Conservation (phyloP, 2,797 vertebrate species). For the Arnoldichthys spilopterus region DNA sequence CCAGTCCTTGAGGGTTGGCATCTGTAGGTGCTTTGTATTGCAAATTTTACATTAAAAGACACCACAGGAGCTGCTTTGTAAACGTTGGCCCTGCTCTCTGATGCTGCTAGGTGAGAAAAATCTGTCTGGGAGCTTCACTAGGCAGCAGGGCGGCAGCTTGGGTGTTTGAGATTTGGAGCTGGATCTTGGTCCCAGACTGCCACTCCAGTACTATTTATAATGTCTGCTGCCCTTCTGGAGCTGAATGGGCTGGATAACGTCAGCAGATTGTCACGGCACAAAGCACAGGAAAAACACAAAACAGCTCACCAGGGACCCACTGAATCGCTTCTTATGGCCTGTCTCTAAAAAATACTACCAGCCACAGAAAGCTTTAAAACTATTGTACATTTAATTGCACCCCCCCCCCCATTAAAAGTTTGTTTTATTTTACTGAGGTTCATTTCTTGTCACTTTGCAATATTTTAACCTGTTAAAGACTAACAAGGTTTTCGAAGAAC, state of each 20-base stretch:
- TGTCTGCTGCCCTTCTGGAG: conserved; percentile 53
- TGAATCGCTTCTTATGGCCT: conserved; percentile 49
- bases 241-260: conserved; percentile 62
- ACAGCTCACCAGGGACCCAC: conserved; percentile 36
- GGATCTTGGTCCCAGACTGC: conserved; percentile 60
- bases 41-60: neutral
- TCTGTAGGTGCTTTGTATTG: neutral
- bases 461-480: neutral
- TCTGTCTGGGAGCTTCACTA: neutral
- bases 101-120: conserved; percentile 3
- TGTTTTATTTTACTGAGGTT: neutral
- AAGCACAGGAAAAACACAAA: conserved; percentile 57
- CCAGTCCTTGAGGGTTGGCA: neutral
- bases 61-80: neutral
- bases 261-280: conserved; percentile 67
- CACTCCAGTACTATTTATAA: conserved; percentile 69
- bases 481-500: neutral
- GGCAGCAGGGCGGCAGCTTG: conserved; percentile 59
- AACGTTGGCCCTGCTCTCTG: neutral
- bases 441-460: neutral
- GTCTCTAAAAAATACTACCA: neutral
- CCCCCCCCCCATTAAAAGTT: neutral
- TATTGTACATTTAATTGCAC: neutral
- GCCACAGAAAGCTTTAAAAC: no score
- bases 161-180: conserved; percentile 70